Percentiles rank a stretch among this genome's conserved stretches.
Conservation (phyloP, 2,797 vertebrate species). For the Epinephelus malabaricus region DNA sequence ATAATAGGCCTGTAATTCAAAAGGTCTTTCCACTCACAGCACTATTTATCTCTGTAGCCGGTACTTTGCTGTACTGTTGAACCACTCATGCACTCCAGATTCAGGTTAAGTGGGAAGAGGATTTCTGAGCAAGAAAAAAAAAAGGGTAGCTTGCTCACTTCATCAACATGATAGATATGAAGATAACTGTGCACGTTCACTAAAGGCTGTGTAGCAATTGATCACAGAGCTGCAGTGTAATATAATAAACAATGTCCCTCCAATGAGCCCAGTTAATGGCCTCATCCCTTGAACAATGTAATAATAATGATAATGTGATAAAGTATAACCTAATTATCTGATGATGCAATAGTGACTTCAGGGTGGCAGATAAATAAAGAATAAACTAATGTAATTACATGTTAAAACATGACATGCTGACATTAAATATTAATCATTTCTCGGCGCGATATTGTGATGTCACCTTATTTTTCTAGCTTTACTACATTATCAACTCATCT, state of each 20-base stretch:
- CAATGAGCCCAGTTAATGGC: slow-evolving; percentile 30
- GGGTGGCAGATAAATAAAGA: background rate
- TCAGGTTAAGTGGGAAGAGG: slow-evolving; percentile 32
- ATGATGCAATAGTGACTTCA: slow-evolving; percentile 12
- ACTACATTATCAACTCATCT: background rate
- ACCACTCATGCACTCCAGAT: slow-evolving; percentile 28
- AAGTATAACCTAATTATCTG: slow-evolving; percentile 29
- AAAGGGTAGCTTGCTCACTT: slow-evolving; percentile 27
- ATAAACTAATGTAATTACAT: slow-evolving; percentile 21
- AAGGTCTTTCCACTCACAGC: slow-evolving; percentile 42
- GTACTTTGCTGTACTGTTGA: slow-evolving; percentile 30
- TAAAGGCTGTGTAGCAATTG: slow-evolving; percentile 38
- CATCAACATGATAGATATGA: slow-evolving; percentile 32
- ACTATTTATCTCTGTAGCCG: slow-evolving; percentile 52
- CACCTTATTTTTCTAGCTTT: background rate
- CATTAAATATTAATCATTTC: slow-evolving; percentile 18
- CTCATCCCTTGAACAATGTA: slow-evolving; percentile 7
- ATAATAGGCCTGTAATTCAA: slow-evolving; percentile 64
- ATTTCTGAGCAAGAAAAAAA: slow-evolving; percentile 20
- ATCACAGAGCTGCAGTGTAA: slow-evolving; percentile 18
- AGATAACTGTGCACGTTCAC: slow-evolving; percentile 6
- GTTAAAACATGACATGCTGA: slow-evolving; percentile 18
- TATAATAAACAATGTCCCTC: slow-evolving; percentile 32
- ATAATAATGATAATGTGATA: slow-evolving; percentile 10
- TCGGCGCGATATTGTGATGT: slow-evolving; percentile 14